These are phyloP conservation scores for Enchytraeus crypticus DNA, from an alignment of 2,888 invertebrate species.

Conservation along the genomic window DNA sequence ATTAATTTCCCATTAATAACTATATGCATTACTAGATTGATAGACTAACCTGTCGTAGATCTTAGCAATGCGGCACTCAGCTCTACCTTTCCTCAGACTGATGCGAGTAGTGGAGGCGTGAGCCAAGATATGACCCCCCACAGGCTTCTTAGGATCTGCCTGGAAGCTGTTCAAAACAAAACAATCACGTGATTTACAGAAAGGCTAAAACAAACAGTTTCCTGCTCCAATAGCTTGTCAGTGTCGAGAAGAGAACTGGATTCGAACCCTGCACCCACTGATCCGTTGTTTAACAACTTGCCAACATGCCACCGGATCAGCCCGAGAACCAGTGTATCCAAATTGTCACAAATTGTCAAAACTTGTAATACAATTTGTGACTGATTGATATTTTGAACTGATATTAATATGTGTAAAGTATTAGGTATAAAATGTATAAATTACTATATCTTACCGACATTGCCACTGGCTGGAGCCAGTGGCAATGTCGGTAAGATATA, in stretches of 20 bases:
- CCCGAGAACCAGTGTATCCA: too few species aligned
- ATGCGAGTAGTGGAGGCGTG: constrained; percentile 72
- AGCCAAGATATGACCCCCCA: constrained; percentile 71
- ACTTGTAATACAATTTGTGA: not conserved
- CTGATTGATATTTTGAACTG: too few species aligned
- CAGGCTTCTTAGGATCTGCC: constrained; percentile 68
- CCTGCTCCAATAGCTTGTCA: not conserved
- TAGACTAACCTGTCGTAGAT: constrained; percentile 60
- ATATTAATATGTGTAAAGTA: too few species aligned
- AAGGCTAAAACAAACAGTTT: not conserved
- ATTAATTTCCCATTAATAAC: not conserved
- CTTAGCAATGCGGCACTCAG: constrained; percentile 66
- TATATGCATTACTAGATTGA: not conserved
- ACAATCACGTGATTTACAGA: not conserved
- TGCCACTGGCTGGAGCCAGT: too few species aligned
- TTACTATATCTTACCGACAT: too few species aligned
- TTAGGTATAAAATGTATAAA: too few species aligned
- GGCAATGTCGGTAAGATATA: too few species aligned
- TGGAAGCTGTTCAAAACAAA: too few species aligned
- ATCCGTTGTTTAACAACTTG: too few species aligned
- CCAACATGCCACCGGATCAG: too few species aligned
- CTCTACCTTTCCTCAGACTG: constrained; percentile 63
- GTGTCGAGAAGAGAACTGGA: too few species aligned
- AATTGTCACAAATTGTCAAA: not conserved
- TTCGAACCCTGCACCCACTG: too few species aligned